phyloP scores from a whole-genome alignment of 2,113 vertebrate species.

The Embiotoca jacksoni region DNA sequence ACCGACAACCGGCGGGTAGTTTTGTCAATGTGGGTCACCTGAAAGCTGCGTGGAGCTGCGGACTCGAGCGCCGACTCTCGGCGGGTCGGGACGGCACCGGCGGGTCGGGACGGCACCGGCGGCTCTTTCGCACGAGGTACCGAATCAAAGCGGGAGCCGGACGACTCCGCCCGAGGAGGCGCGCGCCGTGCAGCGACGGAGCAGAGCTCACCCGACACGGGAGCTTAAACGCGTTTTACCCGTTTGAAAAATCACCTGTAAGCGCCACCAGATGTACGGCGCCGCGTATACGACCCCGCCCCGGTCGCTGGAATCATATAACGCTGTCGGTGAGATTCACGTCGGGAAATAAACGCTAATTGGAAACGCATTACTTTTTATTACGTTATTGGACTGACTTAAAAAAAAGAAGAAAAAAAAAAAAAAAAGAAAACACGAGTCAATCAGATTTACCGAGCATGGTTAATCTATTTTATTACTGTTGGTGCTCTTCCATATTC shows the following conservation, averaged over 20 bases:
- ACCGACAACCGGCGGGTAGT: too few species aligned
- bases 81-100: too few species aligned
- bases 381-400: conserved; percentile 38
- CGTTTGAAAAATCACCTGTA: not conserved
- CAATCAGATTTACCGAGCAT: conserved; percentile 46
- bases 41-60: too few species aligned
- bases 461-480: conserved; percentile 41
- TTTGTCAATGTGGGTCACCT: too few species aligned
- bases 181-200: too few species aligned
- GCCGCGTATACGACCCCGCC: not conserved
- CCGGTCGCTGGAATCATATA: not conserved
- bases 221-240: too few species aligned
- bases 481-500: conserved; percentile 5
- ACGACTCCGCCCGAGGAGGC: too few species aligned
- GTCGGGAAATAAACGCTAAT: conserved; percentile 23
- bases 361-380: conserved; percentile 44
- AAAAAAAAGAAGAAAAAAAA: conserved; percentile 1
- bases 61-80: too few species aligned
- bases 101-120: too few species aligned
- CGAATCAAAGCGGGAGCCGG: too few species aligned
- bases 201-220: too few species aligned
- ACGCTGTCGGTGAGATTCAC: conserved; percentile 2
- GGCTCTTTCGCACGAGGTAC: too few species aligned
- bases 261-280: not conserved
- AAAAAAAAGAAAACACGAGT: not conserved